Conservation (phyloP, 1,140 invertebrate genomes). For the Drosophila tani region DNA sequence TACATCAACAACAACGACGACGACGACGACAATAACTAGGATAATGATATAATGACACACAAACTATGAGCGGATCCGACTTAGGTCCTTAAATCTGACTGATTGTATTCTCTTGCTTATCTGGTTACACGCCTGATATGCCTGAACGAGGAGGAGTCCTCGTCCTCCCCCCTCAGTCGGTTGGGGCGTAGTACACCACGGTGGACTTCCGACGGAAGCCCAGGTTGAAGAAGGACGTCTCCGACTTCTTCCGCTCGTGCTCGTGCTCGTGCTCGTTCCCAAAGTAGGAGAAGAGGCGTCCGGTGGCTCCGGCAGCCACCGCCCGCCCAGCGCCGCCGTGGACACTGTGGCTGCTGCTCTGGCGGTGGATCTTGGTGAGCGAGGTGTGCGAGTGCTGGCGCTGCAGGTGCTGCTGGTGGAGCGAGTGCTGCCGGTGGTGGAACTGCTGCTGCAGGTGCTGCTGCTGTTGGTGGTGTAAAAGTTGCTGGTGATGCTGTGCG, state of each 20-base stretch:
- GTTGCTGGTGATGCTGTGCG: slow-evolving; percentile 72
- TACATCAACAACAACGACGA: slow-evolving; percentile 70
- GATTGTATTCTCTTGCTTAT: slow-evolving; percentile 53
- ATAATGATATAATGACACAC: slow-evolving; percentile 46
- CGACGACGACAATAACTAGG: slow-evolving; percentile 52
- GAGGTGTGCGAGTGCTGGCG: slow-evolving; percentile 79
- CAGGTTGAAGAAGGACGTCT: slow-evolving; percentile 82
- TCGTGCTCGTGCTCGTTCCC: slow-evolving; percentile 81
- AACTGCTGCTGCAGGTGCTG: slow-evolving; percentile 52
- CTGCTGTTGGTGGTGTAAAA: slow-evolving; percentile 68
- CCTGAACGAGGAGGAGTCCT: slow-evolving; percentile 8
- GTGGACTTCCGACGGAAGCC: slow-evolving; percentile 83
- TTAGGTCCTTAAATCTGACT: slow-evolving; percentile 29
- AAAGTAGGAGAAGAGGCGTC: slow-evolving; percentile 80
- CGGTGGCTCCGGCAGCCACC: slow-evolving; percentile 58
- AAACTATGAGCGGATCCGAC: slow-evolving; percentile 14
- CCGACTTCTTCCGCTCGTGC: slow-evolving; percentile 80
- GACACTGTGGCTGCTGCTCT: slow-evolving; percentile 72
- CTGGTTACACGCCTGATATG: slow-evolving; percentile 45
- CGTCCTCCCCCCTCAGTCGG: slow-evolving; percentile 28
- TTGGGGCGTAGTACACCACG: slow-evolving; percentile 79
- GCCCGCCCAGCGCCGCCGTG: slow-evolving; percentile 57
- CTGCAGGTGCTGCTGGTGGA: slow-evolving; percentile 63
- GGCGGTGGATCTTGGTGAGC: slow-evolving; percentile 71
- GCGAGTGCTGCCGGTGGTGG: slow-evolving; percentile 58